Percentiles rank a stretch among this genome's conserved stretches.
Conservation (phyloP, 2,797 vertebrate genomes). For the Gymnothorax reevesii region DNA sequence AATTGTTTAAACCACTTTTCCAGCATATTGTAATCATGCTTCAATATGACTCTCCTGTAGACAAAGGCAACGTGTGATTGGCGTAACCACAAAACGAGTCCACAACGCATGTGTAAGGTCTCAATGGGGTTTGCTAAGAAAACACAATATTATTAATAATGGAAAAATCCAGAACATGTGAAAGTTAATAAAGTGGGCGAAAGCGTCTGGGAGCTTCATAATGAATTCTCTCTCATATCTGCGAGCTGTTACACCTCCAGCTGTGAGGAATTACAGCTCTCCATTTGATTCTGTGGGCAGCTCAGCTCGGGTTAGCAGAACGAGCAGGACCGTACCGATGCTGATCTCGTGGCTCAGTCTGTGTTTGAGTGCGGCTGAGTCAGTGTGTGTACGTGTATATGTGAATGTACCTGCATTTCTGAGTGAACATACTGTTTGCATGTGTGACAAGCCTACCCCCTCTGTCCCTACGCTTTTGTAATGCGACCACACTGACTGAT, state of each 20-base stretch:
- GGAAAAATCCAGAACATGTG: neutral
- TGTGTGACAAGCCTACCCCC: neutral
- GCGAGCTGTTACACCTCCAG: neutral
- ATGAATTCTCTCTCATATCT: slow-evolving; percentile 7
- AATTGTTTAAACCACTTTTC: too few relatives aligned
- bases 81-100: neutral
- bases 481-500: neutral
- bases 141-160: neutral
- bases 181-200: neutral
- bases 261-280: neutral
- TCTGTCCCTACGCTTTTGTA: neutral
- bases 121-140: neutral
- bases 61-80: neutral
- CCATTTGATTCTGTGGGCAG: neutral
- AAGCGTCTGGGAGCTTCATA: slow-evolving; percentile 3
- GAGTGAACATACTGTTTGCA: neutral
- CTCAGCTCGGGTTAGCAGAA: neutral
- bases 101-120: neutral
- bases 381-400: neutral
- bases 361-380: slow-evolving; percentile 12
- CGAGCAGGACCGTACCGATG: neutral
- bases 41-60: neutral
- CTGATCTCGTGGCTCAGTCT: neutral
- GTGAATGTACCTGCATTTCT: neutral
- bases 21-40: neutral